A percentile compares a stretch with the other conserved stretches of the same genome.
Conservation (phyloP, 2,113 vertebrate species). For the Triplophysa tibetana region DNA sequence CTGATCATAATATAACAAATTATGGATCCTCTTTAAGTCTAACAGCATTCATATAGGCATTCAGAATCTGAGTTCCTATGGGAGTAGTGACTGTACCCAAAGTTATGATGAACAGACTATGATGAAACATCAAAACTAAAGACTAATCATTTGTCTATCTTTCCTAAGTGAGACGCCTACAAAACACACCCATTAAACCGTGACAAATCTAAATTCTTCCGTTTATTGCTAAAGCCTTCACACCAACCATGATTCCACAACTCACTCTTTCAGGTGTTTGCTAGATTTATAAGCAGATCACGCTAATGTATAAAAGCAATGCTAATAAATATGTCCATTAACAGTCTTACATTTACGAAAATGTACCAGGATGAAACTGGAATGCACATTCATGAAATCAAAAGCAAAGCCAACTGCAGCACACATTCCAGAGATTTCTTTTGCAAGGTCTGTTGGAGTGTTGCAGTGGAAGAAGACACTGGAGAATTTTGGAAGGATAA, state of each 20-base stretch:
- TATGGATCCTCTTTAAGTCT: neutral
- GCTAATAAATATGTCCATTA: neutral
- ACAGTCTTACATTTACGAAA: neutral
- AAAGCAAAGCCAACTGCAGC: constrained; percentile 29
- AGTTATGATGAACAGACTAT: neutral
- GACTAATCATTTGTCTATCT: neutral
- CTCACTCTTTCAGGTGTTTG: neutral
- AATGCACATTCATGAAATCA: constrained; percentile 38
- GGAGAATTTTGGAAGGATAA: constrained; percentile 41
- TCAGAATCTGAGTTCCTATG: too few species aligned
- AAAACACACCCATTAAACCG: constrained; percentile 64
- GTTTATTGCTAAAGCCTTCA: constrained; percentile 37
- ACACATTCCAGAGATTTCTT: constrained; percentile 41
- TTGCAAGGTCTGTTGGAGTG: constrained; percentile 41
- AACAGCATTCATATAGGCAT: neutral
- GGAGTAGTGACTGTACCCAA: constrained; percentile 1
- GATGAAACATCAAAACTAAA: constrained; percentile 10
- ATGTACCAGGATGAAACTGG: neutral
- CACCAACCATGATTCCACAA: constrained; percentile 1
- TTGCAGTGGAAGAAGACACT: constrained; percentile 3
- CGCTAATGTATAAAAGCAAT: neutral
- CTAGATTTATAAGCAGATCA: neutral
- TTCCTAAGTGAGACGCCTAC: constrained; percentile 62
- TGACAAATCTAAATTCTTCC: constrained; percentile 59
- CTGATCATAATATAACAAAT: neutral